phyloP scores from a whole-genome alignment of 1,140 invertebrate species.

The Cyclargus thomasi region DNA sequence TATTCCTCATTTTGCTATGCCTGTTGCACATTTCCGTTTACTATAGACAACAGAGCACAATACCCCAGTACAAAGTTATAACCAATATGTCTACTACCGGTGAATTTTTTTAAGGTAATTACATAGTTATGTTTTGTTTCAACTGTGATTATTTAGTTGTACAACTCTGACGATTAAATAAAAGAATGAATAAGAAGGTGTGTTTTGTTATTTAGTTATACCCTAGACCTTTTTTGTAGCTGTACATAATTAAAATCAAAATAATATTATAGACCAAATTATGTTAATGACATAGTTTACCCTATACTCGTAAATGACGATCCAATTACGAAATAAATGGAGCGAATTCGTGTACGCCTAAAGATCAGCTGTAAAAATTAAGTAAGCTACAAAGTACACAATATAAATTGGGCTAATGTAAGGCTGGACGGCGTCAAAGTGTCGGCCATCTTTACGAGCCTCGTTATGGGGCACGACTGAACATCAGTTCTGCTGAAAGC shows the following conservation, averaged over 20 bases:
- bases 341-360: background rate
- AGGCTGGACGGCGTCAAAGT: background rate
- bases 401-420: background rate
- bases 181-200: conserved; percentile 72
- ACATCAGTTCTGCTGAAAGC: conserved; percentile 2
- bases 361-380: background rate
- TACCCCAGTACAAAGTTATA: conserved; percentile 60
- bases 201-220: background rate
- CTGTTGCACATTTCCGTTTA: conserved; percentile 26
- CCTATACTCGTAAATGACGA: too few species aligned
- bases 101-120: conserved; percentile 63
- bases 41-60: conserved; percentile 63
- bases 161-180: conserved; percentile 75
- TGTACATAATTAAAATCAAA: background rate
- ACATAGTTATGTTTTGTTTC: conserved; percentile 74
- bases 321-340: background rate
- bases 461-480: background rate
- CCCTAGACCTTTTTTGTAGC: too few species aligned
- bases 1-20: conserved; percentile 20
- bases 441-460: background rate
- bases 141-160: conserved; percentile 77
- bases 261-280: too few species aligned
- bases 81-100: conserved; percentile 27
- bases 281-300: too few species aligned
- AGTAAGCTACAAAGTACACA: background rate